phyloP scores from a whole-genome alignment of 2,888 invertebrate genomes.

The Saturnia pavonia region DNA sequence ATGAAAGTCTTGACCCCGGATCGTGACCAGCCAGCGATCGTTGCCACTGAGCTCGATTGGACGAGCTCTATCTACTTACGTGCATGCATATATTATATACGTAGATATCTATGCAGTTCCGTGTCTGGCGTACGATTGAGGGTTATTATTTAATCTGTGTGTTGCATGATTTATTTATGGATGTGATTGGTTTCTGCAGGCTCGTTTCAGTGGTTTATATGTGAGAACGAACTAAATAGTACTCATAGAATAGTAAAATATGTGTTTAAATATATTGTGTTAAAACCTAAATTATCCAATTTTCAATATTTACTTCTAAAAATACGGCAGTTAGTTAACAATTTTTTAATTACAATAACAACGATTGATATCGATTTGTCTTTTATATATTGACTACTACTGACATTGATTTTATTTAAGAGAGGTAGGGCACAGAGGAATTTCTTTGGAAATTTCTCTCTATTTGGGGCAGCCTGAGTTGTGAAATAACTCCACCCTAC shows the following conservation, averaged over 20 bases:
- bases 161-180: slow-evolving; percentile 16
- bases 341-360: too few relatives aligned
- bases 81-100: slow-evolving; percentile 3
- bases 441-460: too few relatives aligned
- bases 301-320: too few relatives aligned
- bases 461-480: too few relatives aligned
- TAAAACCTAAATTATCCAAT: too few relatives aligned
- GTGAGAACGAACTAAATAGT: background rate
- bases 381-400: too few relatives aligned
- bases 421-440: too few relatives aligned
- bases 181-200: slow-evolving; percentile 4
- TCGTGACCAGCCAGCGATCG: slow-evolving; percentile 72
- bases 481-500: too few relatives aligned
- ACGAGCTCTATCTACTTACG: slow-evolving; percentile 32
- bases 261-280: too few relatives aligned
- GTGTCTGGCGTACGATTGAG: slow-evolving; percentile 14
- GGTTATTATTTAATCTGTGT: slow-evolving; percentile 29
- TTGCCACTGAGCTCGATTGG: slow-evolving; percentile 76
- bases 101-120: slow-evolving; percentile 17
- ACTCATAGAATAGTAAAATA: background rate
- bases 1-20: slow-evolving; percentile 70
- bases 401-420: too few relatives aligned
- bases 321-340: too few relatives aligned
- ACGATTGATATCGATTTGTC: too few relatives aligned
- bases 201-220: background rate